Evolutionary conservation across 35 echinoderm and acorn worm genomes (phyloP), one percentile per base, ranked within the genome.

Genomic region (Apostichopus californicus): DNA sequence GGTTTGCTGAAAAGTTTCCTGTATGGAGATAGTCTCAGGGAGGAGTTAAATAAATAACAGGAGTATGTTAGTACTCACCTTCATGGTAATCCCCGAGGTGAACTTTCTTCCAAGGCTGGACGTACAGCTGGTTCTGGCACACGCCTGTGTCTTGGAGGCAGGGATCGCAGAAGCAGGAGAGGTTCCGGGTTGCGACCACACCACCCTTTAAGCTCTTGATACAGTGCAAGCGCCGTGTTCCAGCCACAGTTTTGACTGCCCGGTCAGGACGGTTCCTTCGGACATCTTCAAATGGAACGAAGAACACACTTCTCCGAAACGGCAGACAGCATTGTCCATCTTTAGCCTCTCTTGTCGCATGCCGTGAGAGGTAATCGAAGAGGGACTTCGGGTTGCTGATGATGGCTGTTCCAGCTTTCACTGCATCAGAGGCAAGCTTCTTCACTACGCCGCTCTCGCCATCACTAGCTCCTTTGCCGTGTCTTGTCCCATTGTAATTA

Each of bases 381-480:
- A 96, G 21, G 5, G 90, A 77, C 15, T 92, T 54, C 86, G 95
- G 61, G 23, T 73, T 90, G 75, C 75, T 94, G 14, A 96, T 94
- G 5, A 92, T 78, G 3, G 84, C 92, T n/a, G 80, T 87, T 70
- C 96, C 91, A 22, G 93, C 78, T 79, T 77, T 94, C 10, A 97
- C 66, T 26, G 96, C 93, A 18, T 93, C 91, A 21, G 68, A 17
- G 9, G 93, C 96, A 12, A 78, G 56, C 25, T 28, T 60, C 81
- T 98, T 98, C 1, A 98, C 91, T 0, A 94, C 93, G 5, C 88
- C 96, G 83, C 87, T 94, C 54, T 95, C 96, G 9, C 96, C 96
- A 95, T 98, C 96, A 77, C 96, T 95, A 9, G 96, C 72, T 4
- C 96, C 96, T 55, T 95, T 98, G 2, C 94, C 94, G 92, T 95